Conservation (phyloP, 2,888 invertebrate species). For the Hyppa rectilinea region DNA sequence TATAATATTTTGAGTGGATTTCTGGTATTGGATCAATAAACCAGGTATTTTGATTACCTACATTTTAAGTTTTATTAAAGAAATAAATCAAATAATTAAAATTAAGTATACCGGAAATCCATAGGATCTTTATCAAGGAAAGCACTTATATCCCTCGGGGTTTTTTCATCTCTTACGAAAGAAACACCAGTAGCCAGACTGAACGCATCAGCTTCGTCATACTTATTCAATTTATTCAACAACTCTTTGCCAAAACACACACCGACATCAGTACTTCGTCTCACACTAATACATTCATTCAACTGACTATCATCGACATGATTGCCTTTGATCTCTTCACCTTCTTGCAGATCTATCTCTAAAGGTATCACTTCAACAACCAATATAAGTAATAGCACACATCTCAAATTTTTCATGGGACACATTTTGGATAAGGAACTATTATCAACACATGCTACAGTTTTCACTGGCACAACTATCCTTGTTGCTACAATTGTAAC, state of each 20-base stretch:
- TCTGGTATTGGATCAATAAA: neutral
- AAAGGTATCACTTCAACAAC: slow-evolving; percentile 81
- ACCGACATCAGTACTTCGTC: slow-evolving; percentile 86
- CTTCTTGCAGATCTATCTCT: slow-evolving; percentile 81
- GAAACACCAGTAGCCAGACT: slow-evolving; percentile 92
- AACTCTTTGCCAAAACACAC: slow-evolving; percentile 94
- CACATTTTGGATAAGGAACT: slow-evolving; percentile 48
- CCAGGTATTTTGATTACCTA: too few species aligned
- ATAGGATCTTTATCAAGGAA: slow-evolving; percentile 94
- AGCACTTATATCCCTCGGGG: slow-evolving; percentile 92
- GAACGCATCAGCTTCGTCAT: slow-evolving; percentile 92
- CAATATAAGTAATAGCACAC: slow-evolving; percentile 67
- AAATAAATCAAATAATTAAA: neutral
- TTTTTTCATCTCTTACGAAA: slow-evolving; percentile 92
- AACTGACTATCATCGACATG: slow-evolving; percentile 78
- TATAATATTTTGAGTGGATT: neutral
- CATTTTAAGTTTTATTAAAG: too few species aligned
- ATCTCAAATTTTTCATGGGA: slow-evolving; percentile 51
- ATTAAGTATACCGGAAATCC: slow-evolving; percentile 91
- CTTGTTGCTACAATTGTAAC: slow-evolving; percentile 78
- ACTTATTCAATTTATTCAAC: slow-evolving; percentile 91
- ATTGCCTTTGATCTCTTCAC: slow-evolving; percentile 82
- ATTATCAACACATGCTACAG: slow-evolving; percentile 50
- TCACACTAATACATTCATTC: slow-evolving; percentile 84
- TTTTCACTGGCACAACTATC: slow-evolving; percentile 71